These are phyloP conservation scores for Eupeodes corollae DNA, from an alignment of 1,140 invertebrate genomes.

Conservation along the genomic window DNA sequence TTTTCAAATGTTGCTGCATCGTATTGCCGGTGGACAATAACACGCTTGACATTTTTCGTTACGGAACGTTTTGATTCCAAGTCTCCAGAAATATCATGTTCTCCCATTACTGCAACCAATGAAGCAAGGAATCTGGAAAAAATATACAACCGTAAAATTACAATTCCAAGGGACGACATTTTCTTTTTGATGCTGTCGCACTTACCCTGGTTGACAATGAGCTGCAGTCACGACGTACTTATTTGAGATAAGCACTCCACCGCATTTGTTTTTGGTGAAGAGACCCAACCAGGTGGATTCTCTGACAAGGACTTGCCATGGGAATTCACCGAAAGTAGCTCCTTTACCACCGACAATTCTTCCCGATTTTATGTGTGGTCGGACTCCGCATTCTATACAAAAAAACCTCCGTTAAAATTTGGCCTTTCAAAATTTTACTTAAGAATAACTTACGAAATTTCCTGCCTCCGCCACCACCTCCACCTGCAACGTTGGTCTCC, in stretches of 20 bases:
- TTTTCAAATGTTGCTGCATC: conserved; percentile 85
- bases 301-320: conserved; percentile 84
- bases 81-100: conserved; percentile 78
- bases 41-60: conserved; percentile 71
- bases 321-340: conserved; percentile 76
- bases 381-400: conserved; percentile 68
- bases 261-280: conserved; percentile 94
- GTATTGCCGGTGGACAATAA: conserved; percentile 80
- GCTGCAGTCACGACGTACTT: conserved; percentile 82
- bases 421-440: too few species aligned
- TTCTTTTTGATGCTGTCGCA: conserved; percentile 4
- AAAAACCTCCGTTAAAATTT: background rate
- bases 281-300: conserved; percentile 87
- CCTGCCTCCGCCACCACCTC: conserved; percentile 18
- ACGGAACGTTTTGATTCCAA: conserved; percentile 63
- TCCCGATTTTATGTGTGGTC: conserved; percentile 65
- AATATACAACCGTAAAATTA: background rate
- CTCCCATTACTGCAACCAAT: conserved; percentile 79
- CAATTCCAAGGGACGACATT: too few species aligned
- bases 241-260: conserved; percentile 78
- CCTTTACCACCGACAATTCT: conserved; percentile 84
- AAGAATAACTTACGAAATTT: conserved; percentile 49
- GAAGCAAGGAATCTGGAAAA: conserved; percentile 69
- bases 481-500: conserved; percentile 40
- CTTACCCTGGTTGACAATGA: conserved; percentile 87